These are phyloP conservation scores for Falco cherrug DNA, from an alignment of 2,797 vertebrate species.

Conservation along the genomic window DNA sequence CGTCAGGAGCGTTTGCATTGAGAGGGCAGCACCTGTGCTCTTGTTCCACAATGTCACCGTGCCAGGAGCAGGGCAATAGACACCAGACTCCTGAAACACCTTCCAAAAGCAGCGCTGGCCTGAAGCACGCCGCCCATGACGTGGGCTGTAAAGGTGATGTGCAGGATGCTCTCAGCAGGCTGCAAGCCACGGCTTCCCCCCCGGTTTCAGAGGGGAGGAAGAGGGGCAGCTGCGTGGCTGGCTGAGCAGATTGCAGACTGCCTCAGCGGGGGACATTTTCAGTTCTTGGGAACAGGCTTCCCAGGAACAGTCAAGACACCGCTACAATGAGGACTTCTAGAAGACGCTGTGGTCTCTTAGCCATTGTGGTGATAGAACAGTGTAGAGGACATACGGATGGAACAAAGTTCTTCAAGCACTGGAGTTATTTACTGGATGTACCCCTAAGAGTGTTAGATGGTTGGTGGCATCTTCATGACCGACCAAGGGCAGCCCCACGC, in stretches of 20 bases:
- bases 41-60: fast-evolving
- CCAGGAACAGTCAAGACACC: background rate
- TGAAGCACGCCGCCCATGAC: background rate
- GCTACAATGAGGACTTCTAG: background rate
- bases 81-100: background rate
- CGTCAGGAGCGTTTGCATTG: background rate
- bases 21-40: background rate
- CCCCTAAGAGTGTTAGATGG: background rate
- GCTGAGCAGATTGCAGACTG: background rate
- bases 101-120: background rate
- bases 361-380: background rate
- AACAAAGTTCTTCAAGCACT: background rate
- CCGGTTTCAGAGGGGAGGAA: background rate
- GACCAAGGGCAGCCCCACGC: fast-evolving
- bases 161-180: background rate
- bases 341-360: background rate
- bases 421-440: background rate
- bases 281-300: background rate
- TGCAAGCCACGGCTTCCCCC: background rate
- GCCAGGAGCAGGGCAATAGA: background rate
- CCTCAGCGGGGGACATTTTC: background rate
- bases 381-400: background rate
- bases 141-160: background rate
- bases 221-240: background rate
- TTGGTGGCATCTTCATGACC: fast-evolving